phyloP scores from a whole-genome alignment of 2,888 invertebrate genomes.

The Teinopalpus imperialis region DNA sequence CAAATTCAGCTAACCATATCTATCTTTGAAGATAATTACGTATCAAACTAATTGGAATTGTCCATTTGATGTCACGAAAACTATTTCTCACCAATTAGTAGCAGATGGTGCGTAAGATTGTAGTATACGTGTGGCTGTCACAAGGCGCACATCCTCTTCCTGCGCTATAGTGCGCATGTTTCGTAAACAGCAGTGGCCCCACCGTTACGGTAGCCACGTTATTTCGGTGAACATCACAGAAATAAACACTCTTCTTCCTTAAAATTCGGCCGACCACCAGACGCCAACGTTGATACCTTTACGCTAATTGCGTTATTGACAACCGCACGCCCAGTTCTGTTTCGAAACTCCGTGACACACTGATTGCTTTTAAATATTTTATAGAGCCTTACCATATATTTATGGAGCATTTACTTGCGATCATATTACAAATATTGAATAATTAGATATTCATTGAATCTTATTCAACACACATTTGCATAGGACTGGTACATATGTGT shows the following conservation, averaged over 20 bases:
- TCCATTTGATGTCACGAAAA: conserved; percentile 15
- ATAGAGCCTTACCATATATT: not conserved
- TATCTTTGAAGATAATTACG: conserved; percentile 3
- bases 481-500: too few species aligned
- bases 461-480: too few species aligned
- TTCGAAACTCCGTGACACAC: conserved; percentile 42
- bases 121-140: conserved; percentile 31
- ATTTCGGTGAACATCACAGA: conserved; percentile 79
- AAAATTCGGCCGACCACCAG: conserved; percentile 59
- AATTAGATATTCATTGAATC: too few species aligned
- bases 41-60: conserved; percentile 15
- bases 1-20: conserved; percentile 25
- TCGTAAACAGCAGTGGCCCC: conserved; percentile 67
- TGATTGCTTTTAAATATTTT: conserved; percentile 8
- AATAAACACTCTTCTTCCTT: conserved; percentile 74
- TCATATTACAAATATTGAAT: too few species aligned
- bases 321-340: conserved; percentile 59
- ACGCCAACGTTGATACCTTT: conserved; percentile 75
- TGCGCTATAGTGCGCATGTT: conserved; percentile 54
- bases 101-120: conserved; percentile 23
- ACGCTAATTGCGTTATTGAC: conserved; percentile 80
- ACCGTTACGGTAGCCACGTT: conserved; percentile 54
- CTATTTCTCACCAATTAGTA: conserved; percentile 22
- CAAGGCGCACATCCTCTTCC: conserved; percentile 70
- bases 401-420: too few species aligned